Percentiles rank a stretch among this genome's conserved stretches.
These are phyloP conservation scores for Vireo griseus DNA, from an alignment of 2,797 vertebrate genomes.

Conservation along the genomic window DNA sequence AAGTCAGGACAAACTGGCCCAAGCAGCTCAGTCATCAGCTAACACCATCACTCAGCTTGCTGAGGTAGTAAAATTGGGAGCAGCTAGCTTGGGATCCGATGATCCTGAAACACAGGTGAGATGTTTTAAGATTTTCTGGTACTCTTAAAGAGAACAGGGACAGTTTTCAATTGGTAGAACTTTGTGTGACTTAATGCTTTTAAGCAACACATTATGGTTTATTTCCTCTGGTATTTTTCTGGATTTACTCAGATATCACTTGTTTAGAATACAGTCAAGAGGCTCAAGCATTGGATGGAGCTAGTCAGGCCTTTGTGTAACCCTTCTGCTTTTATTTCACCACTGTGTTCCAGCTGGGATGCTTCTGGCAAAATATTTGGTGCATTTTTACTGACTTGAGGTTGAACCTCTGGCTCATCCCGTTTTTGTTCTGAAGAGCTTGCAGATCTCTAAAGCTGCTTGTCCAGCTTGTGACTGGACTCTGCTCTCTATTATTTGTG, in stretches of 20 bases:
- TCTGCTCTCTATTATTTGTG: background rate
- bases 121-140: background rate
- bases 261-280: background rate
- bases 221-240: background rate
- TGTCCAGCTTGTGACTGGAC: background rate
- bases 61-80: conserved; percentile 95
- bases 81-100: conserved; percentile 92
- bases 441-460: background rate
- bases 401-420: background rate
- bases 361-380: background rate
- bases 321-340: background rate
- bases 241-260: background rate
- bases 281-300: background rate
- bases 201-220: background rate
- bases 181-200: background rate
- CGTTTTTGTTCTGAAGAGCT: background rate
- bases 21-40: conserved; percentile 95
- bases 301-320: background rate
- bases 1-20: conserved; percentile 94
- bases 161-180: background rate
- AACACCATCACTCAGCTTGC: conserved; percentile 97
- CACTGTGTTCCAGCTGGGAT: background rate
- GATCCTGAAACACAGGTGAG: conserved; percentile 96
- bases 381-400: background rate
- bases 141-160: background rate